Evolutionary conservation across 2,888 invertebrate genomes (phyloP).

Genomic region (Microctonus hyperodae): DNA sequence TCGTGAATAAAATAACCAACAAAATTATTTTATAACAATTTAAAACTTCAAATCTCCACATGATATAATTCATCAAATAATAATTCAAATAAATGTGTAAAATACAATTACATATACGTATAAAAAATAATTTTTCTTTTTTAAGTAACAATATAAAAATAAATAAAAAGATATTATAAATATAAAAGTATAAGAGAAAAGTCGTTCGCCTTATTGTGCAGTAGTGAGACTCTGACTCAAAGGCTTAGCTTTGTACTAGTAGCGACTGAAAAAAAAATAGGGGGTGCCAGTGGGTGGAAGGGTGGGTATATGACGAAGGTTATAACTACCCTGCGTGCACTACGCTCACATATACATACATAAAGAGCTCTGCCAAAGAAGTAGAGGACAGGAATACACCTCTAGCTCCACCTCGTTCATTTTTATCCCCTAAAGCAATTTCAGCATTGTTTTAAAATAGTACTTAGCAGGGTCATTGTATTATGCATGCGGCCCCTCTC

Average conservation of each 20-base stretch:
- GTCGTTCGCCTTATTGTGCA: constrained; percentile 62
- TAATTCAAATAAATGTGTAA: too few species aligned
- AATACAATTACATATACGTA: too few species aligned
- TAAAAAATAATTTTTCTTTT: too few species aligned
- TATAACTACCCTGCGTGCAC: constrained; percentile 51
- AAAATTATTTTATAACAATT: too few species aligned
- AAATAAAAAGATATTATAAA: constrained; percentile 26
- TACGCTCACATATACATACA: constrained; percentile 23
- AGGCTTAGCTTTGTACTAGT: constrained; percentile 61
- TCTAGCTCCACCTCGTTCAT: constrained; percentile 61
- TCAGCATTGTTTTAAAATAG: constrained; percentile 65
- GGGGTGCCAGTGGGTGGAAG: constrained; percentile 32
- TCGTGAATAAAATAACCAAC: too few species aligned
- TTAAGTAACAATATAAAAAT: too few species aligned
- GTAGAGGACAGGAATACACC: constrained; percentile 62
- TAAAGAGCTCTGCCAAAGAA: constrained; percentile 50
- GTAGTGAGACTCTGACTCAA: constrained; percentile 61
- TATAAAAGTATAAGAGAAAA: constrained; percentile 39
- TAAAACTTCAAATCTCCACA: too few species aligned
- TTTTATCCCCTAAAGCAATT: constrained; percentile 65
- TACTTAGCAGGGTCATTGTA: constrained; percentile 65
- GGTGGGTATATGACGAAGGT: constrained; percentile 19
- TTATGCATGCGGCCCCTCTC: constrained; percentile 60
- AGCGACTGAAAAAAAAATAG: constrained; percentile 33
- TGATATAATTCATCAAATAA: too few species aligned